Evolutionary conservation across 2,113 vertebrate species (phyloP), one percentile per base, ranked within the genome.

Genomic region (Pluvialis apricaria): DNA sequence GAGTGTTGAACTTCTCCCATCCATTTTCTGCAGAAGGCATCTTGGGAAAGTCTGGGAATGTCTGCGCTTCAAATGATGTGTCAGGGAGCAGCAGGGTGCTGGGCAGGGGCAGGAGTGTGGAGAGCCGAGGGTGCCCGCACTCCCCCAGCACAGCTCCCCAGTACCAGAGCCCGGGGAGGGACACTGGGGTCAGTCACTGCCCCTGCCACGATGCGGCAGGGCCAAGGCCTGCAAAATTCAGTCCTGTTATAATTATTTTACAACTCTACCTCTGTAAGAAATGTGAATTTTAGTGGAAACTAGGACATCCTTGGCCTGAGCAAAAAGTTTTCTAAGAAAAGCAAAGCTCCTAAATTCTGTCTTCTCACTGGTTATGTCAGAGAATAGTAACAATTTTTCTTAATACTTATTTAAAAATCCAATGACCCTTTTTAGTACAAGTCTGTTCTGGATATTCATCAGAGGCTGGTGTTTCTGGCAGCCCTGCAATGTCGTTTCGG

Each of bases 111-210:
- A 55, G 51, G 52, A 38, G 42, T 36, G 32, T 51, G 38, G 47
- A 60, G 26, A 38, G 10, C 14, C 0, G 0, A 45, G 38, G 14
- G 16, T 83, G 38, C 32, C 17, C 19, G 31, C 0, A 0, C 7
- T 58, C 10, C 1, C 0, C 12, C 57, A 34, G 58, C 25, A 15
- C 45, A 4, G 0, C 2, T 64, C 15, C 13, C 38, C 45, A 21
- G 24, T 36, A 16, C 71, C 76, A 60, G 31, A 32, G 47, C 31
- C 32, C 13, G 16, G 47, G 6, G 32, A n/a, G 21, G 29, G 45
- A 14, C 49, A 49, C 16, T 0, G 5, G 8, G 11, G 17, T 25
- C 29, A 66, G 14, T 8, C 36, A 71, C 0, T 0, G 24, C 14
- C 25, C 49, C 9, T 66, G 34, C 15, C 8, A 28, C 12, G 12